Base-by-base conservation (phyloP, 2,888 invertebrate species). In the Brenthis ino region DNA sequence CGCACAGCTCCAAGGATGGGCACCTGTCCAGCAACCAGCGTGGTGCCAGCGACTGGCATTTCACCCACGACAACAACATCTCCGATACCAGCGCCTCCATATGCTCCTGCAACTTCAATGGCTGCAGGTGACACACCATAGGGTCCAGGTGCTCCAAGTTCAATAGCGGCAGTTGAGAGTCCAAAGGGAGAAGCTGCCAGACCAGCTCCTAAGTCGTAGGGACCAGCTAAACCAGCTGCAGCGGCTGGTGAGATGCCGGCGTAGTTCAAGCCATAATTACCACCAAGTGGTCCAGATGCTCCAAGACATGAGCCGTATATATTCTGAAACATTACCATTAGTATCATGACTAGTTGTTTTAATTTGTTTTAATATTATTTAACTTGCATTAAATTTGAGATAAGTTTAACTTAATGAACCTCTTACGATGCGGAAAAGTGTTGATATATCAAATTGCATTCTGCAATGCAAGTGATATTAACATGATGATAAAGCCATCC, bases 1-100 rank as follows among this genome's bases (percentile, higher is more conserved):
- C 76, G 75, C 33, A 83, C 83, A 20, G 79, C 77, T 64, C 83
- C 82, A 50, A 81, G 77, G 65, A 82, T 80, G 55, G 84, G 83
- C 57, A 83, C 78, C 67, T 79, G 79, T 54, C 82, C 82, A n/a
- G 76, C 73, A 37, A 82, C 77, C 58, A 53, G 33, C 14, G 81
- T 80, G 58, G 72, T 76, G 72, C 82, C 76, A 69, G 69, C 57
- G 24, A 77, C 75, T 66, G 76, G 77, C 70, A 83, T 72, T 67
- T 79, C 79, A 37, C 82, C 77, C 4, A 77, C 73, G 54, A 77
- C 75, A 47, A 71, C 72, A 13, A 80, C 67, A 65, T 77, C 72
- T 33, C 80, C 81, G 54, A 76, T 70, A 61, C 82, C 82, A n/a
- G 68, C 67, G 20, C 67, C 67, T 50, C 72, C 69, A 20, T 61